Percentiles rank a stretch among this genome's conserved stretches.
phyloP scores from a whole-genome alignment of 1,140 invertebrate species.

The Achroia grisella region DNA sequence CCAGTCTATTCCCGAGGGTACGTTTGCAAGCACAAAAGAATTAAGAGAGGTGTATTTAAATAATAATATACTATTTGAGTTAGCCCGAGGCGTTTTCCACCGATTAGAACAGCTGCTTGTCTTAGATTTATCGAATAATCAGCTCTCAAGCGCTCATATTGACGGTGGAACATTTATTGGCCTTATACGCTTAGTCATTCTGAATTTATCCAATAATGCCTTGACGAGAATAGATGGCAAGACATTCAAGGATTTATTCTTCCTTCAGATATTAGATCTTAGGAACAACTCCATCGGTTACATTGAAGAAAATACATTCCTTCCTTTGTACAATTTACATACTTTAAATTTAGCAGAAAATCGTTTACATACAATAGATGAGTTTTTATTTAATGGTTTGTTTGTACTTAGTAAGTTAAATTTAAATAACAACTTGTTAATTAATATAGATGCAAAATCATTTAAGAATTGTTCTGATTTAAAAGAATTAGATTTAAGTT shows the following conservation, averaged over 20 bases:
- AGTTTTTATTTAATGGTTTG: slow-evolving; percentile 87
- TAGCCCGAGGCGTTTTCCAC: slow-evolving; percentile 87
- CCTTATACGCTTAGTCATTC: slow-evolving; percentile 86
- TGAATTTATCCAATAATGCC: slow-evolving; percentile 90
- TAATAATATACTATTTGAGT: slow-evolving; percentile 85
- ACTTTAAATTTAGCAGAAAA: slow-evolving; percentile 91
- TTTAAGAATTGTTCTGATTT: slow-evolving; percentile 93
- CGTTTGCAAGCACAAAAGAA: slow-evolving; percentile 85
- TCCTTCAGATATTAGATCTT: slow-evolving; percentile 90
- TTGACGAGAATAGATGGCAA: slow-evolving; percentile 87
- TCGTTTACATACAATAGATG: slow-evolving; percentile 84
- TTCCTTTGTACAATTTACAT: slow-evolving; percentile 90
- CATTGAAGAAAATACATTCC: slow-evolving; percentile 90
- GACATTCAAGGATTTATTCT: slow-evolving; percentile 91
- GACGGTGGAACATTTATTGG: slow-evolving; percentile 89
- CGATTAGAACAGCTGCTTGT: slow-evolving; percentile 88
- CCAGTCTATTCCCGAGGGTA: slow-evolving; percentile 82
- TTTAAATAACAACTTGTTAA: slow-evolving; percentile 87
- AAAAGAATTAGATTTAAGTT: slow-evolving; percentile 91
- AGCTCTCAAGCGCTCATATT: slow-evolving; percentile 86
- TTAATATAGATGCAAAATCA: slow-evolving; percentile 83
- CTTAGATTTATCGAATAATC: slow-evolving; percentile 92
- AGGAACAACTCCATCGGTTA: slow-evolving; percentile 90
- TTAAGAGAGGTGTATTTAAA: slow-evolving; percentile 88
- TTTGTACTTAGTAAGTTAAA: slow-evolving; percentile 89